Evolutionary conservation across 2,797 vertebrate genomes (phyloP), one percentile per base, ranked within the genome.

Genomic region (Tadarida brasiliensis): DNA sequence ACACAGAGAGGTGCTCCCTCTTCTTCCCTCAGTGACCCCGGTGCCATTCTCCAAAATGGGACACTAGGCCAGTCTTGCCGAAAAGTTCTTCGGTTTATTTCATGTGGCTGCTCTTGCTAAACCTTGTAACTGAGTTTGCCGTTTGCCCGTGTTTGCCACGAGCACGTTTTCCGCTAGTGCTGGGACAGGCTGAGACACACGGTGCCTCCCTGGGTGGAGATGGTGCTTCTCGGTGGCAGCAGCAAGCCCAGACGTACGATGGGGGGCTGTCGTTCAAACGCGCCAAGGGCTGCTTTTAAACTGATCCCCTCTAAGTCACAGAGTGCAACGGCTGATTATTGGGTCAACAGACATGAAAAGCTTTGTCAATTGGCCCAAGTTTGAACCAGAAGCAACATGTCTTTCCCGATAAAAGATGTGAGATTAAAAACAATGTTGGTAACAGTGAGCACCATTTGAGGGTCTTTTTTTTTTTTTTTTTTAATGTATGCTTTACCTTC

Each of bases 281-380:
- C 88, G 67, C 74, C 85, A 1, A 0, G 91, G 87, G 91, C 84
- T 98, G 73, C 51, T 97, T 96, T 94, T 56, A 85, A 80, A 47
- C 35, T 51, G 1, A 1, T 20, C 19, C 7, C 0, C 4, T 7
- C 22, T 0, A 0, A 87, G 76, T 93, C 91, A 87, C 84, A 87
- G 91, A 94, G 77, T 82, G 91, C 61, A 67, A 76, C 35, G 80
- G 71, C 89, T 97, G 96, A 96, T 97, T 95, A 96, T 63, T 90
- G 85, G 96, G 91, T 94, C 91, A 94, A 96, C 95, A 97, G 80
- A 97, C 94, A 92, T 96, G 51, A 95, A 97, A 97, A 93, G 93
- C 94, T 82, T 95, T 97, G 88, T 95, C 87, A 85, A 80, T 11
- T 56, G 59, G 83, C 71, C 89, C 63, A 33, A 59, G 83, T 85